Evolutionary conservation across 2,888 invertebrate species (phyloP).

Genomic region (Drosophila mulleri): DNA sequence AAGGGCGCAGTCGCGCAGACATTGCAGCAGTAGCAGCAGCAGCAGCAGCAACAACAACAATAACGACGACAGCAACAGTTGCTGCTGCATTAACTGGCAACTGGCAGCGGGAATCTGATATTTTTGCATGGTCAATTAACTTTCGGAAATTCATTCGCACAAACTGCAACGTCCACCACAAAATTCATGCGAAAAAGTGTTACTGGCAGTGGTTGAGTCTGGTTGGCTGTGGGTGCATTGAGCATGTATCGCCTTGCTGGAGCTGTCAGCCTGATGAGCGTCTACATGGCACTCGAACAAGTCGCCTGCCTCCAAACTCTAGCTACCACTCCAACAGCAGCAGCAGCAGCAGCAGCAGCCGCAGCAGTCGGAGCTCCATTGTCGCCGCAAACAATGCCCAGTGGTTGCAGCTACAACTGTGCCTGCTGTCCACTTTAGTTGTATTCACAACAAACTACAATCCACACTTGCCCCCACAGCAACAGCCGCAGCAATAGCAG

Average conservation of each 20-base stretch:
- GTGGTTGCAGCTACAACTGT: slow-evolving; percentile 19
- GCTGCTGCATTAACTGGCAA: slow-evolving; percentile 21
- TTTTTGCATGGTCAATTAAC: slow-evolving; percentile 77
- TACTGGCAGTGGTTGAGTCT: slow-evolving; percentile 2
- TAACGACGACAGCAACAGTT: slow-evolving; percentile 19
- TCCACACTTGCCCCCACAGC: slow-evolving; percentile 9
- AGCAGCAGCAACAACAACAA: slow-evolving; percentile 9
- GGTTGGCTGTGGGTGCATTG: slow-evolving; percentile 53
- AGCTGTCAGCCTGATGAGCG: slow-evolving; percentile 76
- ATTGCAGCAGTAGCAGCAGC: slow-evolving; percentile 12
- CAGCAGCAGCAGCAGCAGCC: background rate
- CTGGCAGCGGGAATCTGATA: slow-evolving; percentile 65
- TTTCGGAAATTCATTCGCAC: slow-evolving; percentile 59
- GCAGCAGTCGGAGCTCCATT: slow-evolving; percentile 25
- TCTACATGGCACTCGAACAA: slow-evolving; percentile 70
- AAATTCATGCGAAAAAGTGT: slow-evolving; percentile 67
- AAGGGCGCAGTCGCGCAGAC: slow-evolving; percentile 46
- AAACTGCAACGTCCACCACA: slow-evolving; percentile 52
- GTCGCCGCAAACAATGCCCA: slow-evolving; percentile 44
- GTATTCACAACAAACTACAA: slow-evolving; percentile 37
- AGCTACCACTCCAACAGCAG: slow-evolving; percentile 4
- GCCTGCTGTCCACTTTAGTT: slow-evolving; percentile 39
- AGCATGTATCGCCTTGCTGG: slow-evolving; percentile 66
- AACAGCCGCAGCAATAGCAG: slow-evolving; percentile 7
- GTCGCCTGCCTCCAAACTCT: slow-evolving; percentile 10